A percentile compares a stretch with the other conserved stretches of the same genome.
Evolutionary conservation across 2,113 vertebrate genomes (phyloP).

Genomic region (Amphiprion ocellaris): DNA sequence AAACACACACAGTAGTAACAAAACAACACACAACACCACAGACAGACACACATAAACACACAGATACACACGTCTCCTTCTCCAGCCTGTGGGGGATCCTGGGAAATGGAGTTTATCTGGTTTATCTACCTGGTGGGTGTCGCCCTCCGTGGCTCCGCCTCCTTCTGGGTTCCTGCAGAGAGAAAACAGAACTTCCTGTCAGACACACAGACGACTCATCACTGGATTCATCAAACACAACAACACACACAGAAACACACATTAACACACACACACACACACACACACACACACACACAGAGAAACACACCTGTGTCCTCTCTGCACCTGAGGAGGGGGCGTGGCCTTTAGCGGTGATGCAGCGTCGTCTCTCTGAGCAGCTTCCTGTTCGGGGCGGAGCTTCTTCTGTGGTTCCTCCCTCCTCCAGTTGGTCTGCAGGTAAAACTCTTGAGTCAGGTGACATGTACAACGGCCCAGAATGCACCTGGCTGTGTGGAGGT

Average conservation of each 20-base stretch:
- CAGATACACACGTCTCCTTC: no score
- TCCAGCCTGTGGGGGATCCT: no score
- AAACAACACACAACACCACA: no score
- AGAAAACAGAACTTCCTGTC: conserved; percentile 65
- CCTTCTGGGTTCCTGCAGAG: conserved; percentile 54
- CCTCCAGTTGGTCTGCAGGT: conserved; percentile 54
- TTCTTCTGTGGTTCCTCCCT: conserved; percentile 43
- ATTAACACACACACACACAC: not conserved
- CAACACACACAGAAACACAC: conserved; percentile 30
- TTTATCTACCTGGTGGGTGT: conserved; percentile 52
- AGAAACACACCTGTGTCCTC: conserved; percentile 53
- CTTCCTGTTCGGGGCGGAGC: not conserved
- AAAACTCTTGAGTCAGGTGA: conserved; percentile 18
- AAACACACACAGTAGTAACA: no score
- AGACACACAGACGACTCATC: conserved; percentile 35
- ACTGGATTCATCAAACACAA: not conserved
- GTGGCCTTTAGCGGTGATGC: not conserved
- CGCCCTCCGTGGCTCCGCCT: not conserved
- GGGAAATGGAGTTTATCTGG: no score
- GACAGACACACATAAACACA: no score
- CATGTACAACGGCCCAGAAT: no score
- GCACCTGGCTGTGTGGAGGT: no score
- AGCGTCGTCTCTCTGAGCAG: not conserved
- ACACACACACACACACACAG: conserved; percentile 12
- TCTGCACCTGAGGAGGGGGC: conserved; percentile 29